A percentile compares a stretch with the other conserved stretches of the same genome.
Evolutionary conservation across 92 coral and sea anemone species (phyloP).

Genomic region (Palythoa heliodiscus): DNA sequence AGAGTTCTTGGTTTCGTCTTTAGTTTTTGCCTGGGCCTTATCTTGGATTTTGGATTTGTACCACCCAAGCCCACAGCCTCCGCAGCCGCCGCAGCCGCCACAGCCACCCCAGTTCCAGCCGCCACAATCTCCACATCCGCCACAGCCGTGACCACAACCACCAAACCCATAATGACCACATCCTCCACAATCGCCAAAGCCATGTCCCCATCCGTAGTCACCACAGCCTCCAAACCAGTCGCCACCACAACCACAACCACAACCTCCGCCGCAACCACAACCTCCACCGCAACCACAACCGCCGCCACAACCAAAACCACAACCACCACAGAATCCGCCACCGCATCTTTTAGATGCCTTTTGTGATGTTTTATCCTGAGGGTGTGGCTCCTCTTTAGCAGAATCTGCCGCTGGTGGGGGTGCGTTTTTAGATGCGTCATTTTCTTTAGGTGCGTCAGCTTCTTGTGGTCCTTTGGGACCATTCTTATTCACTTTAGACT

Average conservation of each 20-base stretch:
- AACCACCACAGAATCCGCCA: not conserved
- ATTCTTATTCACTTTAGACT: conserved; percentile 68
- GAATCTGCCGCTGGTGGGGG: conserved; percentile 16
- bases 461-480: not conserved
- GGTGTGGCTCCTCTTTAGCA: not conserved
- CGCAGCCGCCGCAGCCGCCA: conserved; percentile 32
- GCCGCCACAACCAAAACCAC: conserved; percentile 20
- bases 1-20: conserved; percentile 48
- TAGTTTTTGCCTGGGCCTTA: conserved; percentile 43
- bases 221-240: conserved; percentile 51
- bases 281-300: conserved; percentile 39
- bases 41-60: conserved; percentile 69
- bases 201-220: conserved; percentile 51
- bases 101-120: conserved; percentile 66
- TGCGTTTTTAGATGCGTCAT: not conserved
- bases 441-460: not conserved
- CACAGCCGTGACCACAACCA: conserved; percentile 53
- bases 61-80: conserved; percentile 66
- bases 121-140: conserved; percentile 61
- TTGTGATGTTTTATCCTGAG: conserved; percentile 8
- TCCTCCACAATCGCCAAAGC: conserved; percentile 57
- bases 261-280: conserved; percentile 6
- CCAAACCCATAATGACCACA: conserved; percentile 56
- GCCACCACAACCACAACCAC: conserved; percentile 40
- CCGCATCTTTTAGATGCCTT: conserved; percentile 41